Conservation (phyloP, 1,140 invertebrate genomes). For the Phymorhynchus buccinoides region DNA sequence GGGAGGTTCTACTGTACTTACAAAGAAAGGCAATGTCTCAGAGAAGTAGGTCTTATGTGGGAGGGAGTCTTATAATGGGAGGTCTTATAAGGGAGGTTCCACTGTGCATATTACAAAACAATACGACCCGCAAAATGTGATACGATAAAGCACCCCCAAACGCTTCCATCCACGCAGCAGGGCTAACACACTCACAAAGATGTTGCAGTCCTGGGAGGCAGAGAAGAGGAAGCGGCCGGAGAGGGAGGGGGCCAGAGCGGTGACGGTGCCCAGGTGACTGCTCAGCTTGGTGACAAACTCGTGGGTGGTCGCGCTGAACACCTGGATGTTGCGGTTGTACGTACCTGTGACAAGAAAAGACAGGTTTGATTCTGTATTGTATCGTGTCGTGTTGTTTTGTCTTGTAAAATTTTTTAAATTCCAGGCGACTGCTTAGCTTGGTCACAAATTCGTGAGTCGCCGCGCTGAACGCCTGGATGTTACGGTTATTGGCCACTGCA, state of each 20-base stretch:
- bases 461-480: conserved; percentile 62
- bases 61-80: too few species aligned
- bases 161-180: too few species aligned
- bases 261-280: conserved; percentile 63
- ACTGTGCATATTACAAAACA: too few species aligned
- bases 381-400: too few species aligned
- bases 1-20: too few species aligned
- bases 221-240: conserved; percentile 64
- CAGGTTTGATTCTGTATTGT: too few species aligned
- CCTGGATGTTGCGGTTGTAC: conserved; percentile 62
- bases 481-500: conserved; percentile 60
- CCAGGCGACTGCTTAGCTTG: conserved; percentile 61
- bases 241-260: conserved; percentile 55
- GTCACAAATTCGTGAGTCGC: conserved; percentile 52
- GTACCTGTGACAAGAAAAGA: conserved; percentile 55
- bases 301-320: conserved; percentile 59
- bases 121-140: too few species aligned
- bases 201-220: conserved; percentile 59
- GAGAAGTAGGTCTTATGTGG: too few species aligned
- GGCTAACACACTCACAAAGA: conserved; percentile 55
- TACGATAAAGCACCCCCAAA: too few species aligned
- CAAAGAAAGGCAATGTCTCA: too few species aligned
- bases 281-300: conserved; percentile 55
- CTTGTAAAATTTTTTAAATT: too few species aligned
- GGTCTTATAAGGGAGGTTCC: too few species aligned